Conservation (phyloP, 2,888 invertebrate species). For the Archips crataeganus region DNA sequence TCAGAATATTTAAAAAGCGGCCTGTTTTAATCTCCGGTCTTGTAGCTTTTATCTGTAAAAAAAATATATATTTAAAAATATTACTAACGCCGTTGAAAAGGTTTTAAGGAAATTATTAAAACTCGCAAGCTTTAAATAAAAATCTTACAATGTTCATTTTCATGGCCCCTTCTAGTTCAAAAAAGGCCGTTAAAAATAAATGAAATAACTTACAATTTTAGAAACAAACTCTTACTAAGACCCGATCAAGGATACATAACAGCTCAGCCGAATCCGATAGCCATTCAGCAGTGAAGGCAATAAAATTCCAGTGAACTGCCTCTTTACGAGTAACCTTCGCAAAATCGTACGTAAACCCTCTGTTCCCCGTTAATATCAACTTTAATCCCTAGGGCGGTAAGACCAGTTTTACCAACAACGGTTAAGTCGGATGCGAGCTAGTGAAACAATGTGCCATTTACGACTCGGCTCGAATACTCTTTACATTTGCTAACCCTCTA, state of each 20-base stretch:
- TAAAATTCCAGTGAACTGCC: conserved; percentile 19
- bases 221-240: not conserved
- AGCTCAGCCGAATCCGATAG: conserved; percentile 2
- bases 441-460: conserved; percentile 11
- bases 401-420: not conserved
- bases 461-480: conserved; percentile 12
- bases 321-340: conserved; percentile 24
- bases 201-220: not conserved
- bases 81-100: too few relatives aligned
- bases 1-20: too few relatives aligned
- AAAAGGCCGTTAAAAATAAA: not conserved
- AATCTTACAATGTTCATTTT: not conserved
- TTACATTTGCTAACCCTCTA: conserved; percentile 15
- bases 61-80: too few relatives aligned
- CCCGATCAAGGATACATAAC: conserved; percentile 17
- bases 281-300: conserved; percentile 22
- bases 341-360: conserved; percentile 12
- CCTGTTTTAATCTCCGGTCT: too few relatives aligned
- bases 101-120: too few relatives aligned
- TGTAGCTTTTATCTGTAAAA: too few relatives aligned
- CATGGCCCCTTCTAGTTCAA: not conserved
- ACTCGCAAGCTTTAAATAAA: too few relatives aligned
- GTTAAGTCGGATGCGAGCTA: conserved; percentile 1
- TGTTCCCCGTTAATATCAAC: not conserved
- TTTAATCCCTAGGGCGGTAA: not conserved